Percentiles rank a stretch among this genome's conserved stretches.
phyloP scores from a whole-genome alignment of 2,888 invertebrate genomes.

The Sycophila texana region DNA sequence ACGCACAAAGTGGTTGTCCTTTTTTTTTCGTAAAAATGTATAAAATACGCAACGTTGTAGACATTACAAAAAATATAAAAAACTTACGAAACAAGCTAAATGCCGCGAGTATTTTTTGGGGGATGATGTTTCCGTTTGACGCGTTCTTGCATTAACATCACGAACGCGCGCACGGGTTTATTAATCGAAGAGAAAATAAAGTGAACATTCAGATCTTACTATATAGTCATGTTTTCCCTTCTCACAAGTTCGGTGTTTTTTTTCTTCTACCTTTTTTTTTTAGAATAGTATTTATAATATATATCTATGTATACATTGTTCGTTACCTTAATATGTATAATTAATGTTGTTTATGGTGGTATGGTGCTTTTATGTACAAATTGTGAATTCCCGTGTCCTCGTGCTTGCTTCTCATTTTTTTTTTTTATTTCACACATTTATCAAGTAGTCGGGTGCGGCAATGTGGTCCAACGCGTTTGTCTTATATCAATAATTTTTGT shows the following conservation, averaged over 20 bases:
- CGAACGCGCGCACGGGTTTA: not conserved
- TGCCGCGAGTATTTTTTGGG: conserved; percentile 58
- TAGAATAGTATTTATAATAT: conserved; percentile 64
- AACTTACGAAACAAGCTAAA: conserved; percentile 61
- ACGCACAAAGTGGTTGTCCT: conserved; percentile 45
- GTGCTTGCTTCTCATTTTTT: conserved; percentile 52
- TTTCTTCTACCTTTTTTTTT: conserved; percentile 40
- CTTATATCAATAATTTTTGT: too few relatives aligned
- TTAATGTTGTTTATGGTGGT: conserved; percentile 69
- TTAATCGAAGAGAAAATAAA: conserved; percentile 31
- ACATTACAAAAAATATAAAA: conserved; percentile 59
- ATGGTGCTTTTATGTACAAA: conserved; percentile 74
- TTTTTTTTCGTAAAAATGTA: conserved; percentile 59
- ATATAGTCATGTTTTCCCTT: conserved; percentile 55
- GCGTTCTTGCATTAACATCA: not conserved
- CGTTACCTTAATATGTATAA: conserved; percentile 58
- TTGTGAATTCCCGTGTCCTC: conserved; percentile 70
- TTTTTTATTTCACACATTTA: conserved; percentile 24
- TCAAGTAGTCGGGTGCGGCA: not conserved
- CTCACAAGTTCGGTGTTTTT: conserved; percentile 50
- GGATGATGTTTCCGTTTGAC: conserved; percentile 23
- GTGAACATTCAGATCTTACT: conserved; percentile 64
- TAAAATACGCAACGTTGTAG: conserved; percentile 60
- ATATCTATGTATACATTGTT: conserved; percentile 63
- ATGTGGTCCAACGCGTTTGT: conserved; percentile 23